Conservation (phyloP, 2,797 vertebrate species). For the Allochrocebus solatus region DNA sequence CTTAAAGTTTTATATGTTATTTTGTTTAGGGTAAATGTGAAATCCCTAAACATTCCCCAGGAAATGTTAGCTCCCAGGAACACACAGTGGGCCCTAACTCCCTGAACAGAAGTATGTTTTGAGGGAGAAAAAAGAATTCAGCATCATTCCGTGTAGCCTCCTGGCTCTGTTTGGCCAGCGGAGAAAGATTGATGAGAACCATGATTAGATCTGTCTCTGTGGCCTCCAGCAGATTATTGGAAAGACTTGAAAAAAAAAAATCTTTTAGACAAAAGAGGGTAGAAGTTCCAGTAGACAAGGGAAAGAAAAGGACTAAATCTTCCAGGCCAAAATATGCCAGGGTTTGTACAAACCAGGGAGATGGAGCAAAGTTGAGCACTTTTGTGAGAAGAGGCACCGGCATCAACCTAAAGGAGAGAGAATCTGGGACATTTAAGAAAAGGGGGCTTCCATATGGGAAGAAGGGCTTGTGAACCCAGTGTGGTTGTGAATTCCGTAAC, state of each 20-base stretch:
- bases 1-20: constrained; percentile 56
- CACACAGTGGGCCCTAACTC: neutral
- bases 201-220: constrained; percentile 60
- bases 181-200: constrained; percentile 68
- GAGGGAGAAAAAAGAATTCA: constrained; percentile 25
- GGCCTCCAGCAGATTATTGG: constrained; percentile 59
- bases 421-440: neutral
- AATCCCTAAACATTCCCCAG: constrained; percentile 55
- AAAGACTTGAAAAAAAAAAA: constrained; percentile 61
- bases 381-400: neutral
- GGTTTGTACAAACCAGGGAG: neutral
- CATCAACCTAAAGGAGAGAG: neutral
- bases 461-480: neutral
- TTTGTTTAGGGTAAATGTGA: constrained; percentile 67
- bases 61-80: constrained; percentile 36
- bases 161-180: constrained; percentile 31
- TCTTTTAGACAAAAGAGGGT: constrained; percentile 18
- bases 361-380: neutral
- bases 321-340: neutral
- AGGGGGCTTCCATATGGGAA: neutral
- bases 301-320: neutral
- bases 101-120: neutral
- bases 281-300: neutral
- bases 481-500: constrained; percentile 13
- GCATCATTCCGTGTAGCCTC: constrained; percentile 24